Conservation (phyloP, 2,113 vertebrate species). For the Mus spicilegus region DNA sequence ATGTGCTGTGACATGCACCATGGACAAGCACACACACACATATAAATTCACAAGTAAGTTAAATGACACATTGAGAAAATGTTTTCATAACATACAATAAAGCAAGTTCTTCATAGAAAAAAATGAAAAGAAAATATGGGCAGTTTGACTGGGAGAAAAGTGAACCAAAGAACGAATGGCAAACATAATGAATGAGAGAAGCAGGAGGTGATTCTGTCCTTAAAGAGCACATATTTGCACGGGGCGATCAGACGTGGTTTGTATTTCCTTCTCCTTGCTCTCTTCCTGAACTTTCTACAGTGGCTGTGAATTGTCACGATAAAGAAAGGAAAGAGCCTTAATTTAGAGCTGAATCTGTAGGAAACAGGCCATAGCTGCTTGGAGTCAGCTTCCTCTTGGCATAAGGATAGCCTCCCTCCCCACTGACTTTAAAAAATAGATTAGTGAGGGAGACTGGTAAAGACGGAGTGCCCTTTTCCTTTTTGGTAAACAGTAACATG, state of each 20-base stretch:
- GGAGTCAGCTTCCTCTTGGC: slow-evolving; percentile 66
- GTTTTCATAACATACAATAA: neutral
- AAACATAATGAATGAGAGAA: slow-evolving; percentile 1
- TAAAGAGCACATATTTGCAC: neutral
- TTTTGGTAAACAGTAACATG: slow-evolving; percentile 55
- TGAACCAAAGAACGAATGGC: slow-evolving; percentile 1
- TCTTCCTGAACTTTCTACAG: slow-evolving; percentile 47
- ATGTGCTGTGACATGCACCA: neutral
- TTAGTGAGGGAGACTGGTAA: slow-evolving; percentile 19
- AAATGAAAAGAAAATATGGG: neutral
- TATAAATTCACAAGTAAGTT: neutral
- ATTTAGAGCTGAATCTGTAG: slow-evolving; percentile 63
- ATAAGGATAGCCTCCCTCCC: slow-evolving; percentile 72
- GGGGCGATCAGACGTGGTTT: neutral
- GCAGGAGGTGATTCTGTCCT: neutral
- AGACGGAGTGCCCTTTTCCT: slow-evolving; percentile 56
- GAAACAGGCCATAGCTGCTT: slow-evolving; percentile 70
- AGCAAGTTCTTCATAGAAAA: slow-evolving; percentile 6
- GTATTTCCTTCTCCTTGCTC: slow-evolving; percentile 41
- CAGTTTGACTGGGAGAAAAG: neutral
- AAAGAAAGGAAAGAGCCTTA: slow-evolving; percentile 65
- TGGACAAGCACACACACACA: neutral
- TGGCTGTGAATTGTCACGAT: slow-evolving; percentile 59
- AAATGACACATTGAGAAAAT: neutral
- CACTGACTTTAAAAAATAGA: neutral